These are phyloP conservation scores for Ips nitidus DNA, from an alignment of 1,140 invertebrate species.

Conservation along the genomic window DNA sequence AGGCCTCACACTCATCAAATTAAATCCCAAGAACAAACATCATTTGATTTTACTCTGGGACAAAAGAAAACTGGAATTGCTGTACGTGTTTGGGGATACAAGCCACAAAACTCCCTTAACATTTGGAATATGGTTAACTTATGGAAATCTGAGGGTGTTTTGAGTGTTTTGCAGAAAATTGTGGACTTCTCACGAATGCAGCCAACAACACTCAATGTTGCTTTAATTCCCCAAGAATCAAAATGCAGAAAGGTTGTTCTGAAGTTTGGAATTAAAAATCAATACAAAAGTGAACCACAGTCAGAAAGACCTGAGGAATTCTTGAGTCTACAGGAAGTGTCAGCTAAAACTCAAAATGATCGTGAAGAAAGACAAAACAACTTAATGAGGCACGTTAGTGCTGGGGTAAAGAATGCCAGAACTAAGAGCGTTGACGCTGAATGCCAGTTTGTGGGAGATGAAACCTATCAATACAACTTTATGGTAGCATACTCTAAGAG, in stretches of 20 bases:
- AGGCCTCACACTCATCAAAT: conserved; percentile 29
- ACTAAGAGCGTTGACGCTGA: conserved; percentile 56
- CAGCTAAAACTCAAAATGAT: conserved; percentile 8
- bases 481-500: conserved; percentile 59
- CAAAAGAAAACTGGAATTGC: conserved; percentile 39
- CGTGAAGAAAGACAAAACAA: conserved; percentile 52
- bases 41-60: conserved; percentile 31
- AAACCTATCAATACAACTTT: conserved; percentile 53
- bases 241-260: conserved; percentile 29
- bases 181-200: conserved; percentile 36
- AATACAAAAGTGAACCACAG: conserved; percentile 28
- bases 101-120: conserved; percentile 51
- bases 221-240: conserved; percentile 39
- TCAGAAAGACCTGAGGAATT: conserved; percentile 5
- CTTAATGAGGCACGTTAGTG: conserved; percentile 54
- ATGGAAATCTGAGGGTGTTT: conserved; percentile 39
- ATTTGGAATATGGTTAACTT: conserved; percentile 39
- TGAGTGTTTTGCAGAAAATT: conserved; percentile 40
- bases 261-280: conserved; percentile 9
- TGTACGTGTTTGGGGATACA: conserved; percentile 54
- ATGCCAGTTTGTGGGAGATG: conserved; percentile 54
- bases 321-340: conserved; percentile 5
- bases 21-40: background rate
- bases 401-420: conserved; percentile 56
- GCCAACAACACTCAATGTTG: conserved; percentile 37